Evolutionary conservation across 2,113 vertebrate genomes (phyloP).

Genomic region (Austrofundulus limnaeus): DNA sequence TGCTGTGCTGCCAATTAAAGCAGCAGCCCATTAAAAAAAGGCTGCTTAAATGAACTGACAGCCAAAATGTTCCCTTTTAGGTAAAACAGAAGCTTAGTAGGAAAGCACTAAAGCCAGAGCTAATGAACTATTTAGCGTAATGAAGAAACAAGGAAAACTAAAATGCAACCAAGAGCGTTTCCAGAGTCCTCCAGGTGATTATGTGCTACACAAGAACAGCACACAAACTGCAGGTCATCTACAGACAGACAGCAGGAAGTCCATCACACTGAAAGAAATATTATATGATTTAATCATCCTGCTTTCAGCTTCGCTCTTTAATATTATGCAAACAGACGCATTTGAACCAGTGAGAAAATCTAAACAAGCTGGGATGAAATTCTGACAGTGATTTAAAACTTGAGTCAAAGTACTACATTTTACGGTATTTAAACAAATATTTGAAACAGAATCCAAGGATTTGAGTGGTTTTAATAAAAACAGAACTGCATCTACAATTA

Average conservation of each 20-base stretch:
- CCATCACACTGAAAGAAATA: background rate
- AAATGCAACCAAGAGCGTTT: conserved; percentile 22
- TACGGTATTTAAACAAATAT: too few species aligned
- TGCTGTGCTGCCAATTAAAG: conserved; percentile 42
- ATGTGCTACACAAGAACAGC: conserved; percentile 9
- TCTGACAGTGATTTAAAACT: too few species aligned
- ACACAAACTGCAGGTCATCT: conserved; percentile 14
- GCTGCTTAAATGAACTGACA: conserved; percentile 43
- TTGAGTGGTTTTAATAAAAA: too few species aligned
- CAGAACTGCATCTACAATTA: too few species aligned
- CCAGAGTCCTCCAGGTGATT: conserved; percentile 38
- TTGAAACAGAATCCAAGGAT: too few species aligned
- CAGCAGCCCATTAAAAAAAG: conserved; percentile 54
- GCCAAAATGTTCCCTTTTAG: conserved; percentile 41
- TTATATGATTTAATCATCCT: background rate
- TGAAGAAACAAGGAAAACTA: conserved; percentile 33
- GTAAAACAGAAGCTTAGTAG: conserved; percentile 20
- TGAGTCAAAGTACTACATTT: too few species aligned
- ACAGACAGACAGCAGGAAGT: background rate
- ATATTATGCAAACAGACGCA: conserved; percentile 27
- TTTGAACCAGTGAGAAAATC: too few species aligned
- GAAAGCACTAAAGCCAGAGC: conserved; percentile 34
- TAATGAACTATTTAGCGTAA: conserved; percentile 57
- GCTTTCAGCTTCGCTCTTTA: conserved; percentile 11
- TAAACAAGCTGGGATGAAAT: too few species aligned